Evolutionary conservation across 2,888 invertebrate species (phyloP), one percentile per base, ranked within the genome.

Genomic region (Pterobdella sp.): DNA sequence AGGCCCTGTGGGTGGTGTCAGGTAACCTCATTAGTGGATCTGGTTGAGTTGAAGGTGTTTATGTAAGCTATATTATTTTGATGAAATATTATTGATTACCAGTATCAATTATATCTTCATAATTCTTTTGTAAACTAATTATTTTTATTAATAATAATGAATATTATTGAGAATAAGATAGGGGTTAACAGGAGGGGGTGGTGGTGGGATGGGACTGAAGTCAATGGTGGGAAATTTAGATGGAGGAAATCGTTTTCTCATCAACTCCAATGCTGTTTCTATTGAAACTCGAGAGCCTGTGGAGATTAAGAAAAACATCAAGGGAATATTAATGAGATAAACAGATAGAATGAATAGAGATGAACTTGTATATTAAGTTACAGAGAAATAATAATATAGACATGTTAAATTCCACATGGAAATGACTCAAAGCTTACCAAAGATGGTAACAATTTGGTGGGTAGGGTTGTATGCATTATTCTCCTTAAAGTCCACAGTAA

Each of bases 231-330:
- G 91, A 85, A 89, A 93, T 78, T 88, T 88, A 80, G 90, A 89
- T 78, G 88, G 84, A 4, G 94, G 94, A 82, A 95, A 91, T 83
- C 90, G 90, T 77, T 90, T 88, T 79, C 91, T 88, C 78, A 96
- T 92, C 86, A 93, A 87, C 79, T 88, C 88, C 83, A 94, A 85
- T 49, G 94, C 94, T 77, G 88, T 87, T 78, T 90, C 89, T 78
- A 95, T 91, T 82, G 91, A 72, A 2, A 31, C 32, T 31, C 71
- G 72, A 4, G 72, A 73, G 4, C 76, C 76, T 75, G 68, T 0
- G 63, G 63, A 63, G 22, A 68, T 32, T 18, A 69, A 14, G 31
- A 42, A 32, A 14, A 37, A 36, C 37, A 35, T 68, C 29, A 37
- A n/a, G n/a, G n/a, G n/a, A n/a, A n/a, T n/a, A n/a, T 22, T 42